Evolutionary conservation across 1,140 invertebrate genomes (phyloP).

Genomic region (Eciton burchellii): DNA sequence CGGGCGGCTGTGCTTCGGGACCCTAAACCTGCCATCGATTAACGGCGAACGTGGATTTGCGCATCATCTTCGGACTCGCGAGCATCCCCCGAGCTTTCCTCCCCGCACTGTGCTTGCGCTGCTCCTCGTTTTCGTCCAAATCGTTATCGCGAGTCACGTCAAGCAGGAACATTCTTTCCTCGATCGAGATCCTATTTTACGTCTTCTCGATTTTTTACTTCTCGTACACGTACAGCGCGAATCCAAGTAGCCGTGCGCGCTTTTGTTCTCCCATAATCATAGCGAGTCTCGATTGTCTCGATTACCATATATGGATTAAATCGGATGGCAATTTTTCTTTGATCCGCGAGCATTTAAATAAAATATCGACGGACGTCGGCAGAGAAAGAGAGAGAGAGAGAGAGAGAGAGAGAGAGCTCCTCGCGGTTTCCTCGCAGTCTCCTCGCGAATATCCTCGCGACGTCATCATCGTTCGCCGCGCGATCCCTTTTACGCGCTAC

Average conservation of each 20-base stretch:
- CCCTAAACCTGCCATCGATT: constrained; percentile 83
- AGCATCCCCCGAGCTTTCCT: constrained; percentile 63
- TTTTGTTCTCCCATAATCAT: constrained; percentile 33
- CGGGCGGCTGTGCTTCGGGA: constrained; percentile 55
- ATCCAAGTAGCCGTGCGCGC: background rate
- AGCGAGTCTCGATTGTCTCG: constrained; percentile 23
- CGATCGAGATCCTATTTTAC: no score
- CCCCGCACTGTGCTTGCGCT: background rate
- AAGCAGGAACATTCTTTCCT: no score
- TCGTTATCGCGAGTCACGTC: background rate
- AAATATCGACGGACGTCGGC: constrained; percentile 45
- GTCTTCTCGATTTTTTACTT: no score
- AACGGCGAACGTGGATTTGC: constrained; percentile 69
- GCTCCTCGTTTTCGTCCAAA: constrained; percentile 5
- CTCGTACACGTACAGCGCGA: no score
- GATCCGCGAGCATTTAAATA: constrained; percentile 53
- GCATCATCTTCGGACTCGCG: constrained; percentile 58
- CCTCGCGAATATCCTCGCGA: constrained; percentile 56
- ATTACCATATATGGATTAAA: no score
- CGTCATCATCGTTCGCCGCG: background rate
- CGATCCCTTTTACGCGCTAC: constrained; percentile 67
- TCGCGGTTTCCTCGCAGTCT: constrained; percentile 28
- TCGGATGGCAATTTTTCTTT: constrained; percentile 42
- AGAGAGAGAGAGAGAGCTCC: no score
- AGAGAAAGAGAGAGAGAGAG: background rate